A percentile compares a stretch with the other conserved stretches of the same genome.
Evolutionary conservation across 1,140 invertebrate species (phyloP).

Genomic region (Subanguina moxae): DNA sequence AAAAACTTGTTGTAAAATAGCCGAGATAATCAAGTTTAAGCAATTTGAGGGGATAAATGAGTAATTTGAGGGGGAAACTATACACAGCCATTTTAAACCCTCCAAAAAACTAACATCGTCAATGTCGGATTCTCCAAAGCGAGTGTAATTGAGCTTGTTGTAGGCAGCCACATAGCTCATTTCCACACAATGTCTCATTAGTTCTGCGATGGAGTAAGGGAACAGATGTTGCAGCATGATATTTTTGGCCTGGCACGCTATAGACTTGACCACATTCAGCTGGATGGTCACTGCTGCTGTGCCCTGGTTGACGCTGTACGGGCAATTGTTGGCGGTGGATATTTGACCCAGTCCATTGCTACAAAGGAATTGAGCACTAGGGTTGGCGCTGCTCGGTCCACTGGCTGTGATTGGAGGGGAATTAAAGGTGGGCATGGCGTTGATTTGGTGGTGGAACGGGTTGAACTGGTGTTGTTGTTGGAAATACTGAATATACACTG

Average conservation of each 20-base stretch:
- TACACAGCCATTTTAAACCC: no score
- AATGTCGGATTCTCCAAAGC: slow-evolving; percentile 9
- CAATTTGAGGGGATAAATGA: no score
- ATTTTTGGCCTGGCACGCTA: not conserved
- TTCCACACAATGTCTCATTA: slow-evolving; percentile 6
- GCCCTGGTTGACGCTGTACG: not conserved
- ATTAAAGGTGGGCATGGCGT: not conserved
- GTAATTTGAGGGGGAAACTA: no score
- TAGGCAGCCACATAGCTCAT: slow-evolving; percentile 7
- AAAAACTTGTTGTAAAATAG: no score
- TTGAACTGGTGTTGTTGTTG: not conserved
- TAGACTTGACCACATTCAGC: slow-evolving; percentile 6
- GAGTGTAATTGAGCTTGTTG: slow-evolving; percentile 10
- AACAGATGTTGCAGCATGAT: slow-evolving; percentile 1
- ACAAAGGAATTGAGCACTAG: not conserved
- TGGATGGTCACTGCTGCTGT: slow-evolving; percentile 3
- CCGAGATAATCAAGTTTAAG: no score
- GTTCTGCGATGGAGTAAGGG: not conserved
- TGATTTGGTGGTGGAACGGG: slow-evolving; percentile 3
- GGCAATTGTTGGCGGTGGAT: not conserved
- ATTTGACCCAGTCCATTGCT: not conserved
- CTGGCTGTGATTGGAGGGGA: not conserved
- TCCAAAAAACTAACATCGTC: slow-evolving; percentile 6
- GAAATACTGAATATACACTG: not conserved
- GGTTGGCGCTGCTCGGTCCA: not conserved